Conservation (phyloP, 53 echinoderm and acorn worm genomes). For the Henricia sp. region DNA sequence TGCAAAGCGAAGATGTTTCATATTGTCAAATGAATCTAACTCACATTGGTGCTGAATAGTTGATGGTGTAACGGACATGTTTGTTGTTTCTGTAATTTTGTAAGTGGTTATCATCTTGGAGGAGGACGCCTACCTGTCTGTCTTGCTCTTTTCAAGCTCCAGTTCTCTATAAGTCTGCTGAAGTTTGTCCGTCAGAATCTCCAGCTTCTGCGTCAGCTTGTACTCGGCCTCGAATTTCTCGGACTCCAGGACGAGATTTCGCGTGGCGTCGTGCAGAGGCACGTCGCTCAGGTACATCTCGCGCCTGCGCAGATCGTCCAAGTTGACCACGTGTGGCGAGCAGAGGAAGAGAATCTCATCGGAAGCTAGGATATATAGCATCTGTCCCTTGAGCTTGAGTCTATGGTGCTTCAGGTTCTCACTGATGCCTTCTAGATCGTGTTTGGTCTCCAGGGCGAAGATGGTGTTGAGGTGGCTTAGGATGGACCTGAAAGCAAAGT, state of each 20-base stretch:
- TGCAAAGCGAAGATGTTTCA: too few species aligned
- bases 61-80: too few species aligned
- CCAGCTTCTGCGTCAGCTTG: constrained; percentile 94
- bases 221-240: constrained; percentile 97
- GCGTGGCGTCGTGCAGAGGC: constrained; percentile 95
- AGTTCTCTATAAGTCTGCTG: constrained; percentile 96
- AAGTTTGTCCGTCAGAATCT: constrained; percentile 93
- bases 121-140: constrained; percentile 96
- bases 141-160: constrained; percentile 93
- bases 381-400: constrained; percentile 95
- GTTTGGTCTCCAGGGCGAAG: constrained; percentile 82
- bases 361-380: constrained; percentile 86
- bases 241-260: constrained; percentile 94
- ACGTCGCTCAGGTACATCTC: constrained; percentile 95
- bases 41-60: too few species aligned
- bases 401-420: constrained; percentile 48
- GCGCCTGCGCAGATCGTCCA: constrained; percentile 89
- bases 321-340: constrained; percentile 89
- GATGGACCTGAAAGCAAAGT: constrained; percentile 92
- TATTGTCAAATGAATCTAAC: too few species aligned
- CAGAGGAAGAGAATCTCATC: constrained; percentile 89
- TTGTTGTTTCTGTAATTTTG: too few species aligned
- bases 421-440: constrained; percentile 60
- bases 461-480: constrained; percentile 96
- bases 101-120: too few species aligned